Percentiles rank a stretch among this genome's conserved stretches.
Evolutionary conservation across 2,797 vertebrate genomes (phyloP).

Genomic region (Falco biarmicus): DNA sequence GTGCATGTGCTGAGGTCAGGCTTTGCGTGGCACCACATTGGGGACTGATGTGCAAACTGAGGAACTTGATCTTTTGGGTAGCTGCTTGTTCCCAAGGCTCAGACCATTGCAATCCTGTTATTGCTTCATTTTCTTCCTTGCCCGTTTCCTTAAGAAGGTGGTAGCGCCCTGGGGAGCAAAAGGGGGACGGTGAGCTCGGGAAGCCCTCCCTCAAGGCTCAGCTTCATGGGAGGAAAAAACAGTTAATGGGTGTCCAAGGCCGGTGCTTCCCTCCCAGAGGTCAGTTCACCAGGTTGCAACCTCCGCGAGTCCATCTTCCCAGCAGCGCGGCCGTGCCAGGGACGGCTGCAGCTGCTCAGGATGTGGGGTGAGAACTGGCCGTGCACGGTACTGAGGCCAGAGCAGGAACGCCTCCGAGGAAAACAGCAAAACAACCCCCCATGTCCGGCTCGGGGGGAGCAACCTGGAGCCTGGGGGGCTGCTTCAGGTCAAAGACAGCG

Average conservation of each 20-base stretch:
- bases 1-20: not conserved
- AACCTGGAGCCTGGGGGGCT: not conserved
- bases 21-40: rapidly evolving
- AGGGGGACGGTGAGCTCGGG: rapidly evolving
- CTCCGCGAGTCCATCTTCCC: not conserved
- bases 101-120: rapidly evolving
- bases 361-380: not conserved
- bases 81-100: not conserved
- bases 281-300: not conserved
- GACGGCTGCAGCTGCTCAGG: constrained; percentile 33
- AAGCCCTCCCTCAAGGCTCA: not conserved
- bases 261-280: not conserved
- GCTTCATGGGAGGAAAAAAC: not conserved
- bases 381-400: not conserved
- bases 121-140: not conserved
- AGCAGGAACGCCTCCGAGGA: not conserved
- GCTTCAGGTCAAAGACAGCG: not conserved
- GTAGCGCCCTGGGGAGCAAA: not conserved
- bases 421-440: not conserved
- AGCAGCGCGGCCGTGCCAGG: not conserved
- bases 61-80: not conserved
- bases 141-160: not conserved
- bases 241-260: not conserved
- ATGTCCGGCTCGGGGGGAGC: not conserved
- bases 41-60: not conserved